These are phyloP conservation scores for Antechinus flavipes DNA, from an alignment of 2,113 vertebrate genomes.

Conservation along the genomic window DNA sequence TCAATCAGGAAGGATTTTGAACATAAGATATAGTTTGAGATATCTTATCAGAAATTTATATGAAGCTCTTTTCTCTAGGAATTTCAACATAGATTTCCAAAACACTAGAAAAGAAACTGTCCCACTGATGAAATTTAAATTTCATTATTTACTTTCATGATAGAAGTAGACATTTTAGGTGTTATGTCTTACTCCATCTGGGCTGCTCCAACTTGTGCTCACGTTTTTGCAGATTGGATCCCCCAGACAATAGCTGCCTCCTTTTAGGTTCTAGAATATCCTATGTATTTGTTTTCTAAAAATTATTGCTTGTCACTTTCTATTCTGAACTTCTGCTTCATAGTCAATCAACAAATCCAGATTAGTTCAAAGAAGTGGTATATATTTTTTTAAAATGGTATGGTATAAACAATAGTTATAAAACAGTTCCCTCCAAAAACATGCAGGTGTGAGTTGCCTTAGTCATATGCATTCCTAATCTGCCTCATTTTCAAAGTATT, in stretches of 20 bases:
- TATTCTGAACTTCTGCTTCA: background rate
- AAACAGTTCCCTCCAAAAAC: background rate
- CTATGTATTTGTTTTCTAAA: background rate
- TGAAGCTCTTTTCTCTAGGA: background rate
- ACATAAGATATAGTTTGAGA: background rate
- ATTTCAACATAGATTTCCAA: background rate
- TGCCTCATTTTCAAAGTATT: background rate
- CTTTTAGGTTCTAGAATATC: background rate
- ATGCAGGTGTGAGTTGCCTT: background rate
- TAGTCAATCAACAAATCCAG: background rate
- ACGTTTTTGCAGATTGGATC: background rate
- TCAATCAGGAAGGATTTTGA: background rate
- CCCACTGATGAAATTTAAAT: constrained; percentile 22
- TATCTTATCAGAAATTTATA: background rate
- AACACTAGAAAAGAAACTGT: background rate
- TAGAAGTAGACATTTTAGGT: background rate
- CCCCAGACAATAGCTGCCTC: too few species aligned
- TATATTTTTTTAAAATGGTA: background rate
- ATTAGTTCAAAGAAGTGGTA: background rate
- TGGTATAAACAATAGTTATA: background rate
- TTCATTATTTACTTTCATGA: constrained; percentile 13
- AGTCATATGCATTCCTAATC: background rate
- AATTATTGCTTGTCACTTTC: background rate
- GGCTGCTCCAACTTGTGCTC: background rate
- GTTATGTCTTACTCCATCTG: background rate